Conservation (phyloP, 2,888 invertebrate species). For the Siphlonurus alternatus region DNA sequence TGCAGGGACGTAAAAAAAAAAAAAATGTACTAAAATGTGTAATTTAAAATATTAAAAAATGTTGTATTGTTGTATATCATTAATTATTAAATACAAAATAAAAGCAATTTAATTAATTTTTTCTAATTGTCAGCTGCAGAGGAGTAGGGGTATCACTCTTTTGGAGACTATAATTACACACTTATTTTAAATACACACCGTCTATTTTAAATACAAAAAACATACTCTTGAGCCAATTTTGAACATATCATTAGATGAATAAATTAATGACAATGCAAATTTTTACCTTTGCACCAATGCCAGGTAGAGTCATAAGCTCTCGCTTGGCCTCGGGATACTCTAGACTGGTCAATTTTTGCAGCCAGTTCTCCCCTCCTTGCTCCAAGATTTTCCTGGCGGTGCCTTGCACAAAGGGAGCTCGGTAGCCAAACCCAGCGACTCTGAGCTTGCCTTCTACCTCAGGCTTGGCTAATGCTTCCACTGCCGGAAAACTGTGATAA, state of each 20-base stretch:
- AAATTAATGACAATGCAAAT: too few species aligned
- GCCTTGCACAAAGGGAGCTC: constrained; percentile 70
- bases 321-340: constrained; percentile 54
- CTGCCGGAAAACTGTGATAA: constrained; percentile 69
- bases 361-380: constrained; percentile 56
- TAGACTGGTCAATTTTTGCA: constrained; percentile 44
- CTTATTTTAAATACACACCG: background rate
- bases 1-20: too few species aligned
- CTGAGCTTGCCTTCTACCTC: constrained; percentile 56
- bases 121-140: too few species aligned
- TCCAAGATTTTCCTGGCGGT: constrained; percentile 50
- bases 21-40: too few species aligned
- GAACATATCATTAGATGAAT: constrained; percentile 4
- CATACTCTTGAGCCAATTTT: background rate
- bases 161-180: background rate
- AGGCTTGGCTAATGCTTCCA: constrained; percentile 38
- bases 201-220: too few species aligned
- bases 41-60: too few species aligned
- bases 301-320: constrained; percentile 60
- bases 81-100: too few species aligned
- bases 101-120: too few species aligned
- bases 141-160: too few species aligned
- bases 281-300: constrained; percentile 90
- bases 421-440: constrained; percentile 65
- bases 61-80: too few species aligned